These are phyloP conservation scores for Eristalis tenax DNA, from an alignment of 2,888 invertebrate species.

Conservation along the genomic window DNA sequence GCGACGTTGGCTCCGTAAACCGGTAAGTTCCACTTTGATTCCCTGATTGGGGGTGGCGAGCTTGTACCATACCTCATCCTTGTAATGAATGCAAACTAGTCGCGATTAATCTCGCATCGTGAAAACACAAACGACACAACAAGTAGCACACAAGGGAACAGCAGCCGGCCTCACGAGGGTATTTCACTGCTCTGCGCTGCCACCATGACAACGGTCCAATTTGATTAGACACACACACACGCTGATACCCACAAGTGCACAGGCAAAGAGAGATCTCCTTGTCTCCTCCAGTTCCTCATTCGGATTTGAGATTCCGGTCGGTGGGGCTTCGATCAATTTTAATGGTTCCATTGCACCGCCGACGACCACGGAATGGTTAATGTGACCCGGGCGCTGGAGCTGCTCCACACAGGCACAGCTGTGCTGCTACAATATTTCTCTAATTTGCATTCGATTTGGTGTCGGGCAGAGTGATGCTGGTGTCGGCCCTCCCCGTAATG, in stretches of 20 bases:
- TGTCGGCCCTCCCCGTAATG: constrained; percentile 46
- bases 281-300: constrained; percentile 33
- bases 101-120: constrained; percentile 70
- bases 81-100: constrained; percentile 72
- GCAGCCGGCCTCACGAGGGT: background rate
- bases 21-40: constrained; percentile 31
- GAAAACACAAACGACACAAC: constrained; percentile 68
- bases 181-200: background rate
- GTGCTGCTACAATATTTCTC: constrained; percentile 63
- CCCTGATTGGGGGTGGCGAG: constrained; percentile 57
- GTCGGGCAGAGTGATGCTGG: constrained; percentile 44
- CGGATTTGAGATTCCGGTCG: constrained; percentile 34
- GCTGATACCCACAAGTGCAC: constrained; percentile 16
- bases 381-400: constrained; percentile 58
- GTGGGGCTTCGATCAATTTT: constrained; percentile 65
- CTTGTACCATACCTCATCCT: constrained; percentile 65
- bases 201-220: constrained; percentile 63
- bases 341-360: constrained; percentile 63
- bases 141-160: background rate
- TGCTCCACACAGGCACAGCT: constrained; percentile 18
- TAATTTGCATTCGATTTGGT: constrained; percentile 70
- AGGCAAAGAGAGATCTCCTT: background rate
- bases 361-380: constrained; percentile 55
- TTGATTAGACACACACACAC: constrained; percentile 54
- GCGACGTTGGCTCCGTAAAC: background rate